These are phyloP conservation scores for Chymomyza caudatula DNA, from an alignment of 2,888 invertebrate genomes.

Conservation along the genomic window DNA sequence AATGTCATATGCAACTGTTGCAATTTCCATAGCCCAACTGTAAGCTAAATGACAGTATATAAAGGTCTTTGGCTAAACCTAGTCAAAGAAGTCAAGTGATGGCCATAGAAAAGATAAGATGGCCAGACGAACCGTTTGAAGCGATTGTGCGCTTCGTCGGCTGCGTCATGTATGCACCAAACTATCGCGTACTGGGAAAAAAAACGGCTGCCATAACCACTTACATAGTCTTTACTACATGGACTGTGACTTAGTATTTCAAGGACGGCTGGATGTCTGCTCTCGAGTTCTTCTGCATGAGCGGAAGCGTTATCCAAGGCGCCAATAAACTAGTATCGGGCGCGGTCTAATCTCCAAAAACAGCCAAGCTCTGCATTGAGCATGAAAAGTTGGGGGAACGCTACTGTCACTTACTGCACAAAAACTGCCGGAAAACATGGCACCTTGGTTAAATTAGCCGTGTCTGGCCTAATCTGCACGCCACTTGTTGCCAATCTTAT, in stretches of 20 bases:
- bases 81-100: too few relatives aligned
- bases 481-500: constrained; percentile 13
- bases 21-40: not conserved
- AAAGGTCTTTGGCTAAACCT: too few relatives aligned
- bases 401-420: constrained; percentile 21
- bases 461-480: constrained; percentile 5
- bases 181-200: constrained; percentile 44
- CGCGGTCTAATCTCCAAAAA: constrained; percentile 2
- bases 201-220: too few relatives aligned
- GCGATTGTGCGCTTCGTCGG: constrained; percentile 43
- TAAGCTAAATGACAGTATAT: not conserved
- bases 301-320: constrained; percentile 50
- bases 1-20: not conserved
- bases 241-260: constrained; percentile 30
- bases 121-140: too few relatives aligned
- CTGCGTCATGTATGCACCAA: constrained; percentile 32
- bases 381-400: constrained; percentile 31
- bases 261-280: constrained; percentile 37
- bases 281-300: constrained; percentile 43
- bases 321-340: constrained; percentile 36
- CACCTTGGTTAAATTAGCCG: too few relatives aligned
- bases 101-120: too few relatives aligned
- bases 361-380: constrained; percentile 19
- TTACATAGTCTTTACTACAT: too few relatives aligned
- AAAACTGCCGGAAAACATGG: constrained; percentile 19